Percentiles rank a stretch among this genome's conserved stretches.
Evolutionary conservation across 2,888 invertebrate genomes (phyloP).

Genomic region (Luperina nickerlii): DNA sequence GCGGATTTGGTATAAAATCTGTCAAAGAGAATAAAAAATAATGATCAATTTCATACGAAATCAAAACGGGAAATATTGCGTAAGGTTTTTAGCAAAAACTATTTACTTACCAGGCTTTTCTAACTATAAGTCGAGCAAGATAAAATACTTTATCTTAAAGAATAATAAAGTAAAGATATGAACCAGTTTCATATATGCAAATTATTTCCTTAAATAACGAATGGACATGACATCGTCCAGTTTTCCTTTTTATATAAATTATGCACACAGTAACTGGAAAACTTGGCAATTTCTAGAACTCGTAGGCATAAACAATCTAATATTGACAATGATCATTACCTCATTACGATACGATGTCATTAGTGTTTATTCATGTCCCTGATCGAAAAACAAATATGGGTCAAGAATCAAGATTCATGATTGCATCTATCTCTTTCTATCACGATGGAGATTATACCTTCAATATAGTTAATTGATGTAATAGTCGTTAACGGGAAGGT

Average conservation of each 20-base stretch:
- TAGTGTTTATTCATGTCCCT: constrained; percentile 11
- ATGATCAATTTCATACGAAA: constrained; percentile 18
- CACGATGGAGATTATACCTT: background rate
- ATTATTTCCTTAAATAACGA: constrained; percentile 16
- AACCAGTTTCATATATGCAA: constrained; percentile 14
- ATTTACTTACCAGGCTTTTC: constrained; percentile 25
- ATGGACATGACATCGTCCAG: background rate
- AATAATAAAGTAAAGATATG: constrained; percentile 32
- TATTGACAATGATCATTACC: constrained; percentile 27
- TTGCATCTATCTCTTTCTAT: constrained; percentile 8
- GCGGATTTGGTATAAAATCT: constrained; percentile 30
- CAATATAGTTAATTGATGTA: constrained; percentile 27
- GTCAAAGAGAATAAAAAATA: background rate
- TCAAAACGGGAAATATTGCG: constrained; percentile 8
- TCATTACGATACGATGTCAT: constrained; percentile 13
- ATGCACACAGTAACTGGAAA: constrained; percentile 13
- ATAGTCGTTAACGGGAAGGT: constrained; percentile 17
- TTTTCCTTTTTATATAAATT: constrained; percentile 7
- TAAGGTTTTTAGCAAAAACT: constrained; percentile 29
- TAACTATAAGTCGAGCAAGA: constrained; percentile 36
- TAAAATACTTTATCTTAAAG: constrained; percentile 41
- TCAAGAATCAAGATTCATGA: constrained; percentile 20
- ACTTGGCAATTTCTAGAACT: constrained; percentile 19
- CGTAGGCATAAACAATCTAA: constrained; percentile 21
- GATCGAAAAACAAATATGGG: constrained; percentile 40